Base-by-base conservation (phyloP, 2,888 invertebrate species). In the Melipona beecheii region DNA sequence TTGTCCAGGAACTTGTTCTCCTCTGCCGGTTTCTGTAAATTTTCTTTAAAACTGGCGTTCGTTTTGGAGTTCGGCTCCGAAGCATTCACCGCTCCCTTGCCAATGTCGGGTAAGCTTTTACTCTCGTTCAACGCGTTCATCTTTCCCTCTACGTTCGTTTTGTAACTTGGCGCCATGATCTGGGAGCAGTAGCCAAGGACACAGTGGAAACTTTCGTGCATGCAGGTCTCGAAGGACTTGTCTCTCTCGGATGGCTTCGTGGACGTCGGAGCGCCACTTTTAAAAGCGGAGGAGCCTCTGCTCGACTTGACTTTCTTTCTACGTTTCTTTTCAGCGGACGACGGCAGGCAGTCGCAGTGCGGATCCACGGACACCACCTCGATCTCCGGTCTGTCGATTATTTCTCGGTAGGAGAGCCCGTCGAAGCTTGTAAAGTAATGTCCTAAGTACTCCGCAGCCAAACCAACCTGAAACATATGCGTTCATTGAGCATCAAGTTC, bases 371-470 rank as follows among this genome's bases (percentile, higher is more conserved):
- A 88, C 1, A 92, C 91, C 0, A 92, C 87, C 80, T 93, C 92
- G n/a, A 91, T 86, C 66, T 87, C 86, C 27, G 89, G 83, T 17
- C 90, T 89, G 36, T 90, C 84, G 19, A 91, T 71, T 27, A 94
- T 91, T 68, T 94, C 92, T 0, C 90, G 89, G 73, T 94, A 93
- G 1, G 90, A 88, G 27, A 83, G 68, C 24, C 90, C 90, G 62
- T 93, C 91, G 4, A 92, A 74, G 65, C 91, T 93, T 0, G 91
- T 84, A 77, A 91, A 94, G 27, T 85, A 90, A 17, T 90, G 91
- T 4, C 92, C 93, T 66, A 92, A 83, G 86, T 92, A 93, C 76
- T 93, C 93, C 2, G 89, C 85, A 6, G 92, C 94, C 0, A 94
- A 72, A 9, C 94, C 94, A 43, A 91, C 82, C 93, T 93, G 68